These are phyloP conservation scores for Lepus europaeus DNA, from an alignment of 2,113 vertebrate species.

Conservation along the genomic window DNA sequence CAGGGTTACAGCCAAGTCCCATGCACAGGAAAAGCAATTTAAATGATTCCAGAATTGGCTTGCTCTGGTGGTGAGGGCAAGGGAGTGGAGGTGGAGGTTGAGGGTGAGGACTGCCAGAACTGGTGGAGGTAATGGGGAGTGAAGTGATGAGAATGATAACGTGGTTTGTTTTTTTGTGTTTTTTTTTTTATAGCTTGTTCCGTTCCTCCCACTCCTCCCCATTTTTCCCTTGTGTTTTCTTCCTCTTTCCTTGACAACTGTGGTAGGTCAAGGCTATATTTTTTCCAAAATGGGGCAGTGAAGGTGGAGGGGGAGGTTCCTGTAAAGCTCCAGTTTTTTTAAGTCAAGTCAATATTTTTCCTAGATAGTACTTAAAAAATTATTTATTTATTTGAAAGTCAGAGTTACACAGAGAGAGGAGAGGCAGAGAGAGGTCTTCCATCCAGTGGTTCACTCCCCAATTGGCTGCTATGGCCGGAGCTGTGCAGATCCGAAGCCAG, in stretches of 20 bases:
- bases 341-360: slow-evolving; percentile 48
- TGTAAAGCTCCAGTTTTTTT: slow-evolving; percentile 29
- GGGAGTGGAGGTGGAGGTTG: not conserved
- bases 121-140: not conserved
- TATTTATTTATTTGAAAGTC: too few species aligned
- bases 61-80: not conserved
- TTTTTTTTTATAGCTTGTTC: slow-evolving; percentile 31
- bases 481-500: too few species aligned
- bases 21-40: not conserved
- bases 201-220: not conserved
- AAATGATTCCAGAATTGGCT: slow-evolving; percentile 43
- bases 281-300: slow-evolving; percentile 44
- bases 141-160: slow-evolving; percentile 7
- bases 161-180: not conserved
- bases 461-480: too few species aligned
- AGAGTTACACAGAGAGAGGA: too few species aligned
- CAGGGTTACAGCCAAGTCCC: not conserved
- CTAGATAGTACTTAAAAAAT: not conserved
- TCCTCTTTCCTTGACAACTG: not conserved
- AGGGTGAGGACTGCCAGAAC: slow-evolving; percentile 24
- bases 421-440: too few species aligned
- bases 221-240: slow-evolving; percentile 16
- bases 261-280: not conserved
- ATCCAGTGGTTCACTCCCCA: too few species aligned
- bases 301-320: slow-evolving; percentile 7